Evolutionary conservation across 2,797 vertebrate genomes (phyloP), one percentile per base, ranked within the genome.

Genomic region (Erethizon dorsatum): DNA sequence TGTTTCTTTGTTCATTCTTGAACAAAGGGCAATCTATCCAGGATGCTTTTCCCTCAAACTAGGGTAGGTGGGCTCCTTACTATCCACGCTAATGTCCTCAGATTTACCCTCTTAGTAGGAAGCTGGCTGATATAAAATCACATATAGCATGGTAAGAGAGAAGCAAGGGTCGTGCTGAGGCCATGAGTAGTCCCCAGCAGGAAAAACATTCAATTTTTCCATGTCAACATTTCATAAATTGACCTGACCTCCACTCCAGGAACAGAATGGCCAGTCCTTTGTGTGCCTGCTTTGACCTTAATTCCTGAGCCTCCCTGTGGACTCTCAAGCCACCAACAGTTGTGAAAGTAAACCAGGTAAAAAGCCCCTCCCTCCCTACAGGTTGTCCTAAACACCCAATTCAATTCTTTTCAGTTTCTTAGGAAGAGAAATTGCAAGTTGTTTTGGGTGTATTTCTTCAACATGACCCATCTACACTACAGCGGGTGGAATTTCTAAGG

Each of bases 1-100:
- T 96, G 6, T 89, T 92, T 85, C 63, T 82, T 88, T 87, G 31
- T 87, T 91, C 88, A 78, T 56, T 93, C 33, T 89, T 84, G 59
- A 91, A 96, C 54, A 89, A 94, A 97, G 22, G 92, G 9, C 50
- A 86, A 6, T 91, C 61, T 92, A 33, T 63, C n/a, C 26, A 92
- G 77, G 56, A 85, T 90, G n/a, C 26, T 89, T 84, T 78, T 71
- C 80, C 14, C 26, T 26, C 22, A 75, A 73, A 90, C 52, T 59
- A 73, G 5, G 18, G 45, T 84, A 52, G 14, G 67, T 85, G 57
- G 15, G 47, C 59, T 88, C 50, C 71, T 96, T 37, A 87, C 54
- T 31, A n/a, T 41, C 54, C 33, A 73, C 77, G 87, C 75, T 50
- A 47, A 77, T 65, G 52, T 83, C 83, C 82, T 84, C 67, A 77